These are phyloP conservation scores for Dolichoris vasculosae DNA, from an alignment of 1,140 invertebrate genomes.

Conservation along the genomic window DNA sequence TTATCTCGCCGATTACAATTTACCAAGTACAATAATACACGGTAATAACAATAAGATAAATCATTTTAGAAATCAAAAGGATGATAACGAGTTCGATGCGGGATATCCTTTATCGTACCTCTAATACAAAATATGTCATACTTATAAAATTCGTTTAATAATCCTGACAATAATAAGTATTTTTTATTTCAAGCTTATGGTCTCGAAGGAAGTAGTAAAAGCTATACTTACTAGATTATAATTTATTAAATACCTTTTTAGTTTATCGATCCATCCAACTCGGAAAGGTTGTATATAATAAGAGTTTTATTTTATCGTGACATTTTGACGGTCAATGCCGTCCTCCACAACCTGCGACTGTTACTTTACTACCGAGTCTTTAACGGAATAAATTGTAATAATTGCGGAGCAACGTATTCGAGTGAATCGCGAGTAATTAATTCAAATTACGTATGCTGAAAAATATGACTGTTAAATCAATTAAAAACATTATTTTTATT, in stretches of 20 bases:
- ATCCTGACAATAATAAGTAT: background rate
- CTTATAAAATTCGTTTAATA: background rate
- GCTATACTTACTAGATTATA: background rate
- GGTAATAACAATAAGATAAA: conserved; percentile 2
- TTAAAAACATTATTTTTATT: too few species aligned
- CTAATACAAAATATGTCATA: background rate
- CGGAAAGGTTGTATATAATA: background rate
- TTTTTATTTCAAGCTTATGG: background rate
- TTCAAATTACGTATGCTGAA: too few species aligned
- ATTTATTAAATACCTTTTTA: conserved; percentile 1
- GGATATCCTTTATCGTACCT: background rate
- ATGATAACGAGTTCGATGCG: background rate
- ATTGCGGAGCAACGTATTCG: background rate
- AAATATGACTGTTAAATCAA: too few species aligned
- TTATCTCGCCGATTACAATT: background rate
- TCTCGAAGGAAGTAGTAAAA: background rate
- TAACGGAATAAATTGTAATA: background rate
- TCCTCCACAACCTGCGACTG: background rate
- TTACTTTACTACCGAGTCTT: background rate
- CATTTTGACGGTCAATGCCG: background rate
- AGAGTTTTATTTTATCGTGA: background rate
- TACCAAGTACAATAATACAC: background rate
- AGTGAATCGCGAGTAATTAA: background rate
- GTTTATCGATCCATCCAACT: background rate
- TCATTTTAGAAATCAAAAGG: background rate